phyloP scores from a whole-genome alignment of 2,888 invertebrate species.

The Philopedon plagiatum region DNA sequence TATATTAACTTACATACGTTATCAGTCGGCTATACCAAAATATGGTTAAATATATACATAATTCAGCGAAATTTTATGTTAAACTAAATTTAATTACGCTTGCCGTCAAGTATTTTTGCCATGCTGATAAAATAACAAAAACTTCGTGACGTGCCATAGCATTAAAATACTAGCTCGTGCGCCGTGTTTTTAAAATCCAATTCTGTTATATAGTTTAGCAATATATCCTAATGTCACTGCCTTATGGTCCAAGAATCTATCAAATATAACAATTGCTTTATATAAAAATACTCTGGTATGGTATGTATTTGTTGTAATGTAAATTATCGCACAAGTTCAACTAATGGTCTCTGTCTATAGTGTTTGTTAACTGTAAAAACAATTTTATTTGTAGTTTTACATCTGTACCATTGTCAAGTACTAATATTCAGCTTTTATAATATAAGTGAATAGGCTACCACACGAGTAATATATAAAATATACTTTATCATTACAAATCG shows the following conservation, averaged over 20 bases:
- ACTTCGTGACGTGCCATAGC: slow-evolving; percentile 11
- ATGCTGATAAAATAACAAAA: slow-evolving; percentile 13
- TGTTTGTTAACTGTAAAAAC: not conserved
- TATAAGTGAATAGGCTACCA: not conserved
- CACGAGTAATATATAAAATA: not conserved
- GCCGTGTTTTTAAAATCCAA: slow-evolving; percentile 5
- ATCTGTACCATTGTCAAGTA: not conserved
- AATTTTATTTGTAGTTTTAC: not conserved
- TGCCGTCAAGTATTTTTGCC: not conserved
- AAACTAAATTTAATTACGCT: slow-evolving; percentile 10
- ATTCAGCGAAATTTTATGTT: not conserved
- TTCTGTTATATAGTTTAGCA: not conserved
- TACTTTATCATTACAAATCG: not conserved
- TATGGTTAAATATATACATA: not conserved
- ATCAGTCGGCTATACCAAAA: not conserved
- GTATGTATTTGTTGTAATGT: not conserved
- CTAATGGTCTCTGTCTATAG: not conserved
- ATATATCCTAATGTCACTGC: not conserved
- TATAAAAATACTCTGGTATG: not conserved
- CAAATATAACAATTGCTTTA: not conserved
- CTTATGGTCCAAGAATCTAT: not conserved
- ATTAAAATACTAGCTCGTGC: slow-evolving; percentile 4
- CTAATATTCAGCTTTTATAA: not conserved
- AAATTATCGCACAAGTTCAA: not conserved
- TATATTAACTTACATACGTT: not conserved